These are phyloP conservation scores for Brachypalpus laphriformis DNA, from an alignment of 2,888 invertebrate species.

Conservation along the genomic window DNA sequence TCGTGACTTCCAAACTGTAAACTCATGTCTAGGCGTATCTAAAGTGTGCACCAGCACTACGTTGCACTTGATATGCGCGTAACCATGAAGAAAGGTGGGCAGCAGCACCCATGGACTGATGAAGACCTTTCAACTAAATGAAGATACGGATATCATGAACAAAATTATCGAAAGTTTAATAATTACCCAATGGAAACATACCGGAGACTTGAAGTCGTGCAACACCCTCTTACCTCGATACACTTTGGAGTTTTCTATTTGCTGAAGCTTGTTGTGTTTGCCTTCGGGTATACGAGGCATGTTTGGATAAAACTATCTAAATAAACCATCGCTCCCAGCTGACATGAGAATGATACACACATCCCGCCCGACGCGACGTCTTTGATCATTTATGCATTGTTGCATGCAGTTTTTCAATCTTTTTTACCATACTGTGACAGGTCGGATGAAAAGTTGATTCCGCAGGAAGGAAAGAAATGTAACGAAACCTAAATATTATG, in stretches of 20 bases:
- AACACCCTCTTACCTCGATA: constrained; percentile 50
- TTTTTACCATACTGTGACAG: neutral
- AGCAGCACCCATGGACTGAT: constrained; percentile 13
- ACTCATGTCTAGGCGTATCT: constrained; percentile 16
- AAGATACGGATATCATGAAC: constrained; percentile 2
- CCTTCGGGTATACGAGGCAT: constrained; percentile 43
- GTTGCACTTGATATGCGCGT: constrained; percentile 43
- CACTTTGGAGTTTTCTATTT: constrained; percentile 64
- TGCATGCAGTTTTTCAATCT: constrained; percentile 52
- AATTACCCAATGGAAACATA: constrained; percentile 61
- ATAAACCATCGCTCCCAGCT: constrained; percentile 67
- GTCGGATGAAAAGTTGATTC: constrained; percentile 50
- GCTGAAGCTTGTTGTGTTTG: constrained; percentile 52
- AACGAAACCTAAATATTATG: constrained; percentile 63
- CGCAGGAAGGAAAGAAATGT: constrained; percentile 18
- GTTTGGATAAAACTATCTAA: constrained; percentile 67
- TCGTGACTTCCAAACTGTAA: constrained; percentile 23
- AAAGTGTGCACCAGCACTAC: neutral
- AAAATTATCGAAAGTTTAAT: constrained; percentile 68
- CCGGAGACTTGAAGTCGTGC: constrained; percentile 14
- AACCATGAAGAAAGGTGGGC: constrained; percentile 41
- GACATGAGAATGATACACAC: constrained; percentile 62
- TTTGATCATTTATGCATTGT: constrained; percentile 71
- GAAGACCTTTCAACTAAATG: constrained; percentile 43
- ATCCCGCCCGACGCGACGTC: constrained; percentile 4